phyloP scores from a whole-genome alignment of 2,113 vertebrate genomes.

The Martes martes region DNA sequence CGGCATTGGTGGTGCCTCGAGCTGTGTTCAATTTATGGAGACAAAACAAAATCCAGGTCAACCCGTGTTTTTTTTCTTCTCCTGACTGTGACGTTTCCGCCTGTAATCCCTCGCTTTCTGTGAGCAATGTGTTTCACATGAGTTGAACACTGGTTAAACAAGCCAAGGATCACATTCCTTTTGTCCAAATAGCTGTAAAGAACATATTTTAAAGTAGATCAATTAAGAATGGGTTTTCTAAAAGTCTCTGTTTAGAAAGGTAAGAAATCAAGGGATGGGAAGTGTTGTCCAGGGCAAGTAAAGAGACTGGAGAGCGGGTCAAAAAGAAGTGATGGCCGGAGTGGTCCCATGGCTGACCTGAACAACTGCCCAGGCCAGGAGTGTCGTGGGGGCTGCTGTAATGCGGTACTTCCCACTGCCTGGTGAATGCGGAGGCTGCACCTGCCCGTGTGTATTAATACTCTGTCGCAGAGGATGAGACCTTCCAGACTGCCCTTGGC shows the following conservation, averaged over 20 bases:
- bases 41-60: neutral
- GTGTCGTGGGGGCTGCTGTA: neutral
- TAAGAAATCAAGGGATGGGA: constrained; percentile 38
- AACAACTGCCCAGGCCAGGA: neutral
- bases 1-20: neutral
- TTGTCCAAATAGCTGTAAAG: neutral
- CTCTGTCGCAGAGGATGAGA: constrained; percentile 45
- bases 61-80: neutral
- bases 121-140: constrained; percentile 22
- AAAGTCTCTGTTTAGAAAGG: constrained; percentile 34
- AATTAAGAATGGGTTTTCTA: constrained; percentile 51
- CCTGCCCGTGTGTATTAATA: constrained; percentile 40
- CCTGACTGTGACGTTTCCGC: neutral
- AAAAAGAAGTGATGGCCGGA: neutral
- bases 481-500: constrained; percentile 49
- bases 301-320: neutral
- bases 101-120: neutral
- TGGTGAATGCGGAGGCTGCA: constrained; percentile 29
- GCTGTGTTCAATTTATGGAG: neutral
- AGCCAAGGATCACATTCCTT: neutral
- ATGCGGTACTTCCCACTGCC: constrained; percentile 48
- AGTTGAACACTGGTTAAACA: neutral
- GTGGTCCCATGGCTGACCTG: neutral
- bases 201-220: constrained; percentile 12
- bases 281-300: neutral